These are phyloP conservation scores for Halcyon leucocephala DNA, from an alignment of 2,797 vertebrate species.

Conservation along the genomic window DNA sequence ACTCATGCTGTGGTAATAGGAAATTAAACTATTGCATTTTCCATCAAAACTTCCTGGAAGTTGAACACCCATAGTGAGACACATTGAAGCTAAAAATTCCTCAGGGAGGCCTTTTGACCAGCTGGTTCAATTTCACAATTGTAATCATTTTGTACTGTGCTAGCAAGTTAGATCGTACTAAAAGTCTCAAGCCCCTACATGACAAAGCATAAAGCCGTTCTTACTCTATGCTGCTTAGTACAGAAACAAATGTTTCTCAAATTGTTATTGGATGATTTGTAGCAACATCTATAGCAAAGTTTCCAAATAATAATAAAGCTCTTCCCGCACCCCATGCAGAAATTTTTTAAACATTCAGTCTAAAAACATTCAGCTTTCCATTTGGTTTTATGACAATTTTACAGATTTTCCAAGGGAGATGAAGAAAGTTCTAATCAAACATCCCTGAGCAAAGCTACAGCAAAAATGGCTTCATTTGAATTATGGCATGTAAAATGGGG, in stretches of 20 bases:
- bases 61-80: not conserved
- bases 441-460: not conserved
- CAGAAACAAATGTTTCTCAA: not conserved
- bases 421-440: not conserved
- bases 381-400: not conserved
- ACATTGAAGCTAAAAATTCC: not conserved
- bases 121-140: not conserved
- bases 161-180: not conserved
- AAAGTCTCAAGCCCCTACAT: not conserved
- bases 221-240: not conserved
- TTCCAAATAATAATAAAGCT: not conserved
- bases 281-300: not conserved
- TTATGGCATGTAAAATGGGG: not conserved
- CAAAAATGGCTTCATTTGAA: conserved; percentile 6
- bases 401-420: not conserved
- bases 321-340: not conserved
- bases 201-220: not conserved
- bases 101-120: not conserved
- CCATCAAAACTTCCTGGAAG: not conserved
- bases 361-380: not conserved
- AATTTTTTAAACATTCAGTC: not conserved
- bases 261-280: not conserved
- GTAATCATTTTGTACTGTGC: not conserved
- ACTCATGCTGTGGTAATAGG: not conserved
- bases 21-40: not conserved